Evolutionary conservation across 2,113 vertebrate species (phyloP), one percentile per base, ranked within the genome.

Genomic region (Phycodurus eques): DNA sequence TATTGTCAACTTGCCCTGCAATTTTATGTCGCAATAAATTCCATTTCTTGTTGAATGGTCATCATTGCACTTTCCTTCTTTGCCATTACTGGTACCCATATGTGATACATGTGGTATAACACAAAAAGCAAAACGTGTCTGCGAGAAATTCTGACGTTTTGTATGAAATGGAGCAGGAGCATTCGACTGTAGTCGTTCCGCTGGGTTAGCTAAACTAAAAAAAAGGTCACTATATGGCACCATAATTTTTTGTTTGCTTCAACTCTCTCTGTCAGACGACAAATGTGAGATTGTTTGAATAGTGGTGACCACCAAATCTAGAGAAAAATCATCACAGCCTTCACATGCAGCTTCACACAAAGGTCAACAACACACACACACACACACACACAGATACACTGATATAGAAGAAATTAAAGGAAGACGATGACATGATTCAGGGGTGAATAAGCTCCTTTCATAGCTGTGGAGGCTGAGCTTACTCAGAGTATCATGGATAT

Each of bases 401-500:
- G 8, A 42, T 42, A 35, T 17, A 20, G 12, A 31, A 59, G 56
- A 31, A 59, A 31, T 27, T 5, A 59, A 59, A 6, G 5, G 56
- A 59, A 59, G 22, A 59, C 12, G 56, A 22, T 22, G 2, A 4
- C 22, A 27, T 5, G 56, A 59, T 56, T 56, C 9, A 56, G 8
- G 20, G 4, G 56, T 59, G 22, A 27, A 31, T 59, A 31, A 4
- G 56, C 12, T 59, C 22, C 27, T 59, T 31, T 59, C 13, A 6
- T 59, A 14, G 56, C 12, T 31, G 63, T 14, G n/a, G n/a, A 44
- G 12, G 63, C 19, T 46, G 63, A 43, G 12, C 20, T 14, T 22
- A 27, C 13, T 20, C 81, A 83, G 35, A 72, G 80, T 69, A 66
- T 78, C 62, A 61, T 53, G 49, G 73, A 49, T 85, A 47, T 68